Evolutionary conservation across 2,888 invertebrate species (phyloP).

Genomic region (Beris chalybata): DNA sequence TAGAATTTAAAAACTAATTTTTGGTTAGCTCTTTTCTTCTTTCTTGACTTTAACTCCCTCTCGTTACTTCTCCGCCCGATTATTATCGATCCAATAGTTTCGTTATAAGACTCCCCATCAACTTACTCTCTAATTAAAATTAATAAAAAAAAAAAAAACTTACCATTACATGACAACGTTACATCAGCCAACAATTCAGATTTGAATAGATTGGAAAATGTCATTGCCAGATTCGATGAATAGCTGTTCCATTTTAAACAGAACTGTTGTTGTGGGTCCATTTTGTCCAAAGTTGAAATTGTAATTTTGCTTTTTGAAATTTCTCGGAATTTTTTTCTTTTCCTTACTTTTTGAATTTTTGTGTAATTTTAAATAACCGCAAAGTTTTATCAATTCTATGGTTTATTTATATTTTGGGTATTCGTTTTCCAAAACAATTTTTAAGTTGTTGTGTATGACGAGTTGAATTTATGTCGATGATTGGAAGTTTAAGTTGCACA

Average conservation of each 20-base stretch:
- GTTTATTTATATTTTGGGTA: slow-evolving; percentile 10
- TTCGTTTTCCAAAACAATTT: not conserved
- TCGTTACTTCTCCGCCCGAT: too few relatives aligned
- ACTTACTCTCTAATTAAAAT: not conserved
- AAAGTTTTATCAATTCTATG: not conserved
- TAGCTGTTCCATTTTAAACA: slow-evolving; percentile 96
- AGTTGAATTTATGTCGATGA: slow-evolving; percentile 8
- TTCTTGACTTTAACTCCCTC: too few relatives aligned
- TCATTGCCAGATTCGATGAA: slow-evolving; percentile 88
- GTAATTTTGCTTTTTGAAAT: slow-evolving; percentile 47
- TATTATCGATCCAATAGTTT: too few relatives aligned
- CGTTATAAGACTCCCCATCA: too few relatives aligned
- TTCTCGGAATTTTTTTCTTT: slow-evolving; percentile 3
- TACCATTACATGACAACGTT: slow-evolving; percentile 91
- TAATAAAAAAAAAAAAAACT: slow-evolving; percentile 50
- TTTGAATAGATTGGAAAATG: slow-evolving; percentile 90
- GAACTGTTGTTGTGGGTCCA: slow-evolving; percentile 94
- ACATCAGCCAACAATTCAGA: slow-evolving; percentile 91
- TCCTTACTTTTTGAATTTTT: slow-evolving; percentile 6
- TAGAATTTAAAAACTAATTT: too few relatives aligned
- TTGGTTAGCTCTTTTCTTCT: too few relatives aligned
- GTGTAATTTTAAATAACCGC: not conserved
- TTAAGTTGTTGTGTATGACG: not conserved
- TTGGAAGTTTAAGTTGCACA: slow-evolving; percentile 23
- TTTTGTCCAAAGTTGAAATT: slow-evolving; percentile 63